Evolutionary conservation across 1,140 invertebrate genomes (phyloP).

Genomic region (Aphelinus atriplicis): DNA sequence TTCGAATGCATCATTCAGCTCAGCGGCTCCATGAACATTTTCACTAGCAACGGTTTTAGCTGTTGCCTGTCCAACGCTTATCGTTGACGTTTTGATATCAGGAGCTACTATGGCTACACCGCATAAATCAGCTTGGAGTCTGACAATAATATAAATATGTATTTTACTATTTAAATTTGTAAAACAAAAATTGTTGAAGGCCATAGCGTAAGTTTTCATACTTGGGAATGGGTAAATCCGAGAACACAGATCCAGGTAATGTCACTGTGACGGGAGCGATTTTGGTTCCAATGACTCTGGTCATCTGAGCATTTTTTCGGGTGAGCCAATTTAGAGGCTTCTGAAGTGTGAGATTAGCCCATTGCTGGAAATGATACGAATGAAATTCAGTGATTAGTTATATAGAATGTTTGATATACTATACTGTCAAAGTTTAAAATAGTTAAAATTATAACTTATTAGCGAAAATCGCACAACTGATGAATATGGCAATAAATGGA

Average conservation of each 20-base stretch:
- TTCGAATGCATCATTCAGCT: slow-evolving; percentile 32
- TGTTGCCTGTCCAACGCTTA: slow-evolving; percentile 39
- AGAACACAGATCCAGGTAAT: slow-evolving; percentile 38
- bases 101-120: slow-evolving; percentile 23
- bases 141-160: slow-evolving; percentile 19
- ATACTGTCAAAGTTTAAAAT: no score
- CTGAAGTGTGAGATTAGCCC: slow-evolving; percentile 46
- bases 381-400: no score
- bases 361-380: slow-evolving; percentile 40
- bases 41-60: slow-evolving; percentile 40
- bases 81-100: slow-evolving; percentile 42
- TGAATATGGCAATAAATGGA: no score
- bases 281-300: slow-evolving; percentile 50
- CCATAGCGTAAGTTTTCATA: no score
- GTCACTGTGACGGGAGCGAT: slow-evolving; percentile 34
- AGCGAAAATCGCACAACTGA: no score
- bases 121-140: slow-evolving; percentile 42
- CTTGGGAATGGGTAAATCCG: slow-evolving; percentile 39
- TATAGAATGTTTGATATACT: no score
- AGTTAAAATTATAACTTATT: no score
- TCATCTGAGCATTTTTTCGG: slow-evolving; percentile 28
- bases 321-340: slow-evolving; percentile 46
- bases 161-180: not conserved
- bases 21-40: slow-evolving; percentile 41
- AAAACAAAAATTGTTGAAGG: not conserved